Evolutionary conservation across 2,113 vertebrate species (phyloP).

Genomic region (human): GRCh38 chr1:171777001-171777500

Average conservation of each 20-base stretch:
- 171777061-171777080: conserved; percentile 34
- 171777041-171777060: not conserved
- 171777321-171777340: not conserved
- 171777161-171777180: conserved; percentile 49
- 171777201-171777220: conserved; percentile 38
- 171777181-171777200: conserved; percentile 17
- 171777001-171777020: conserved; percentile 1
- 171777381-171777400: not conserved
- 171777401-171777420: not conserved
- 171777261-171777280: not conserved
- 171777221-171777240: conserved; percentile 21
- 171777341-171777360: not conserved
- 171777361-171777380: not conserved
- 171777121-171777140: conserved; percentile 30
- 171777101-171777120: conserved; percentile 4
- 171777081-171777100: not conserved
- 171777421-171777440: not conserved
- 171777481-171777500: not conserved
- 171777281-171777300: not conserved
- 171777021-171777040: conserved; percentile 15
- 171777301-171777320: not conserved
- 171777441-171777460: not conserved
- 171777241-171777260: not conserved
- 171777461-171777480: not conserved
- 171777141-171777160: conserved; percentile 43